Evolutionary conservation across 2,888 invertebrate species (phyloP).

Genomic region (Oeneis ivallda): DNA sequence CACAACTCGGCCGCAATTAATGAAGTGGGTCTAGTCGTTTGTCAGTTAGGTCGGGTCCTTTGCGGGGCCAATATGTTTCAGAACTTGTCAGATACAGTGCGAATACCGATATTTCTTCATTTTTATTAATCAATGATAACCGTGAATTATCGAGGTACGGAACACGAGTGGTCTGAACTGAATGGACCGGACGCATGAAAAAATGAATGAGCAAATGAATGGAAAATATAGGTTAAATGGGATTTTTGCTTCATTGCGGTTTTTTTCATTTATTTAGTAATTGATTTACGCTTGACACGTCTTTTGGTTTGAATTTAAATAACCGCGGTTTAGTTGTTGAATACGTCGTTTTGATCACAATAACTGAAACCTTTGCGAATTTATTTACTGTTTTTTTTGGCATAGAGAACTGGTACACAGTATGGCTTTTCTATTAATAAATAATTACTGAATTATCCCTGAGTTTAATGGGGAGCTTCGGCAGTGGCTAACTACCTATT

Average conservation of each 20-base stretch:
- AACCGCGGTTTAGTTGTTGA: background rate
- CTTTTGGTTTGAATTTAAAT: background rate
- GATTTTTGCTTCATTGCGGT: background rate
- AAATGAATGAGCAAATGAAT: background rate
- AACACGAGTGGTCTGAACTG: conserved; percentile 10
- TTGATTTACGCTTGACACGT: background rate
- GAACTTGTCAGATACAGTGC: conserved; percentile 56
- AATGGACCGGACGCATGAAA: conserved; percentile 11
- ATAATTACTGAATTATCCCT: too few species aligned
- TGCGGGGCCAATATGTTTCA: conserved; percentile 53
- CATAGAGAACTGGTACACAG: too few species aligned
- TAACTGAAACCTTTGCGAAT: too few species aligned
- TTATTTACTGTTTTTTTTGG: too few species aligned
- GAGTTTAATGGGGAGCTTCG: too few species aligned
- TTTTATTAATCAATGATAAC: conserved; percentile 40
- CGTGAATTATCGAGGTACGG: conserved; percentile 38
- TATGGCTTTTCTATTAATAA: too few species aligned
- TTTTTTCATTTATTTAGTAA: background rate
- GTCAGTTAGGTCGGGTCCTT: conserved; percentile 66
- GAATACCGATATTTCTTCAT: conserved; percentile 40
- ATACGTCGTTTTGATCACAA: background rate
- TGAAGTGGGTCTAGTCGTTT: conserved; percentile 75
- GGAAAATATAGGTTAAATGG: background rate
- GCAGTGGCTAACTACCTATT: too few species aligned
- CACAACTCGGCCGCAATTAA: conserved; percentile 74